Percentiles rank a stretch among this genome's conserved stretches.
phyloP scores from a whole-genome alignment of 1,140 invertebrate genomes.

The Meloidogyne chitwoodi region DNA sequence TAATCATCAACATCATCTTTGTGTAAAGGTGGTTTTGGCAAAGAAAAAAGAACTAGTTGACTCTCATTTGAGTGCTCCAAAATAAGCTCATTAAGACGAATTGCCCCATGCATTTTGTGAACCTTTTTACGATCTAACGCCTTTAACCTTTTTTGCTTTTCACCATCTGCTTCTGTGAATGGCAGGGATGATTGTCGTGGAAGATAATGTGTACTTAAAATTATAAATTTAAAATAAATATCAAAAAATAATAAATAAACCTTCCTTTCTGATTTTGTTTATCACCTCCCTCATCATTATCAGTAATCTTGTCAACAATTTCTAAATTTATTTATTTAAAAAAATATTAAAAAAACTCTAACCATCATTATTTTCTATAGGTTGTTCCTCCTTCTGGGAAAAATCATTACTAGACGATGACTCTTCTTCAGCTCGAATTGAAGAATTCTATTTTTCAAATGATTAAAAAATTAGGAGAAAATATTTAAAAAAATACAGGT shows the following conservation, averaged over 20 bases:
- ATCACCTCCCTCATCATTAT: background rate
- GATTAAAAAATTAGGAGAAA: too few species aligned
- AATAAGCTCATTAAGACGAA: conserved; percentile 95
- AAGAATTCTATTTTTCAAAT: background rate
- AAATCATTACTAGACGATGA: background rate
- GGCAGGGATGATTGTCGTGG: background rate
- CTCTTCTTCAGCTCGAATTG: background rate
- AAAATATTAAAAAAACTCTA: background rate
- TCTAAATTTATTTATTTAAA: background rate
- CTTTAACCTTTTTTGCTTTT: conserved; percentile 44
- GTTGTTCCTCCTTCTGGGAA: background rate
- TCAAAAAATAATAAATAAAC: background rate
- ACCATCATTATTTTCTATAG: background rate
- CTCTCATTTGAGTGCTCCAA: conserved; percentile 90
- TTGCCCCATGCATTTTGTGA: conserved; percentile 89
- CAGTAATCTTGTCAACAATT: background rate
- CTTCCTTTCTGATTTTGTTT: background rate
- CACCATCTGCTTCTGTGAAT: conserved; percentile 15
- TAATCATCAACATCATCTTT: conserved; percentile 51
- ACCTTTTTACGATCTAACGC: conserved; percentile 50
- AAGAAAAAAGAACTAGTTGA: conserved; percentile 92
- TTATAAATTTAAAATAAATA: background rate
- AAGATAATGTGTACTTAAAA: background rate
- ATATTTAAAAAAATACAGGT: background rate
- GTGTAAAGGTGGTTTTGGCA: conserved; percentile 84